phyloP scores from a whole-genome alignment of 2,113 vertebrate species.

The Heterotilapia buettikoferi region DNA sequence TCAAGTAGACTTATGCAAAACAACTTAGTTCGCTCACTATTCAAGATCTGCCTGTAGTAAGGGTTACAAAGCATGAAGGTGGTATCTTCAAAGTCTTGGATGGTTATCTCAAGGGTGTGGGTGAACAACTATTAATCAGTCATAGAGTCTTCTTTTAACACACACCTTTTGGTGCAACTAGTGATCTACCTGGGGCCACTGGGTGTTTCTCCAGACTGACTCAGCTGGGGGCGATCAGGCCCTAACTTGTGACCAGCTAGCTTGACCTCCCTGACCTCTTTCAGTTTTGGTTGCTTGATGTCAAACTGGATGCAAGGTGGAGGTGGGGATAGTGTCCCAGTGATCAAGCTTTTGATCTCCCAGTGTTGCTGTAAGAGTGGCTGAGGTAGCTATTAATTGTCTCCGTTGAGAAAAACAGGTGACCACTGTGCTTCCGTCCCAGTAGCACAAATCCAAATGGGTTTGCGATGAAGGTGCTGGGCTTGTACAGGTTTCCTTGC shows the following conservation, averaged over 20 bases:
- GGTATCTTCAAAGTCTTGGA: neutral
- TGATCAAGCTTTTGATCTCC: neutral
- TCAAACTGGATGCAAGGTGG: neutral
- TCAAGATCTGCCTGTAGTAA: neutral
- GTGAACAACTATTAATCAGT: neutral
- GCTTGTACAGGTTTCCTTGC: neutral
- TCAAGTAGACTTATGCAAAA: neutral
- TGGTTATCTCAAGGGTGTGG: neutral
- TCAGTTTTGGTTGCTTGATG: neutral
- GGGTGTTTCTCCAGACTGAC: neutral
- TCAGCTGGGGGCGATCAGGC: neutral
- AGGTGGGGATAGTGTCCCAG: neutral
- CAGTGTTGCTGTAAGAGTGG: neutral
- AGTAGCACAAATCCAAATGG: neutral
- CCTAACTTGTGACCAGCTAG: neutral
- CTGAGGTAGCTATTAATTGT: neutral
- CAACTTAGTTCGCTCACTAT: neutral
- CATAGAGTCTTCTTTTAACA: neutral
- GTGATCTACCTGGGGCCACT: neutral
- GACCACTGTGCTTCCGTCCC: neutral
- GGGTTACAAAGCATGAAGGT: neutral
- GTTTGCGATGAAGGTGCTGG: neutral
- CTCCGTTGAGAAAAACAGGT: neutral
- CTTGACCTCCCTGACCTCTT: neutral
- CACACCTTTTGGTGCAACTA: neutral